These are phyloP conservation scores for Laterallus jamaicensis DNA, from an alignment of 2,113 vertebrate genomes.

Conservation along the genomic window DNA sequence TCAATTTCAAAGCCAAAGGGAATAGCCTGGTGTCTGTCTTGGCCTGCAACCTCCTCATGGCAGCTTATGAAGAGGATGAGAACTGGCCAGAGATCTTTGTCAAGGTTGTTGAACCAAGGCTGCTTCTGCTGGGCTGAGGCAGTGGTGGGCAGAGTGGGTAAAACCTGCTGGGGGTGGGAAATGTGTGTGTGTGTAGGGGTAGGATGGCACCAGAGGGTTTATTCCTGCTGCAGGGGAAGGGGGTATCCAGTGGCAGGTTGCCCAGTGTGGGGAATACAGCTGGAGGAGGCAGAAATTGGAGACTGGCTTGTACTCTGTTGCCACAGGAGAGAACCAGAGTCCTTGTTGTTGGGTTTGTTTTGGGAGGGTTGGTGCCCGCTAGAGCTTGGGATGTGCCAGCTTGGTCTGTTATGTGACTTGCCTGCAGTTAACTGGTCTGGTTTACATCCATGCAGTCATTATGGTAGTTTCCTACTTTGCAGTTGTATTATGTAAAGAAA, in stretches of 20 bases:
- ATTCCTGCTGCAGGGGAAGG: neutral
- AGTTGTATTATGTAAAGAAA: neutral
- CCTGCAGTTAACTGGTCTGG: too few relatives aligned
- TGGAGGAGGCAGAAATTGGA: neutral
- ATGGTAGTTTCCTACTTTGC: neutral
- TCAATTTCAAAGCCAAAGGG: slow-evolving; percentile 98
- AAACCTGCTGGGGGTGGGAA: neutral
- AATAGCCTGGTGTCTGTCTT: slow-evolving; percentile 95
- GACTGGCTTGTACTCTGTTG: neutral
- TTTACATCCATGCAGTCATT: neutral
- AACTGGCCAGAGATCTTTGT: slow-evolving; percentile 99
- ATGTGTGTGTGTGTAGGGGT: accelerated
- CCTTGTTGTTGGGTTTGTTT: neutral
- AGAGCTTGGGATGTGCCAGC: neutral
- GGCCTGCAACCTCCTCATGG: slow-evolving; percentile 96
- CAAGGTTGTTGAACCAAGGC: slow-evolving; percentile 77
- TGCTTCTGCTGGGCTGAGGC: neutral
- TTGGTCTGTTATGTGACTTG: neutral
- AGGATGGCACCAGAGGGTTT: neutral
- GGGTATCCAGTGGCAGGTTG: neutral
- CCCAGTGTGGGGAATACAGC: neutral
- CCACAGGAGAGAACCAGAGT: neutral
- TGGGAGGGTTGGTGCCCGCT: neutral
- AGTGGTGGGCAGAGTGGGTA: neutral
- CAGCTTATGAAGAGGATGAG: slow-evolving; percentile 96